Conservation (phyloP, 2,888 invertebrate species). For the Glyphotaelius pellucidus region DNA sequence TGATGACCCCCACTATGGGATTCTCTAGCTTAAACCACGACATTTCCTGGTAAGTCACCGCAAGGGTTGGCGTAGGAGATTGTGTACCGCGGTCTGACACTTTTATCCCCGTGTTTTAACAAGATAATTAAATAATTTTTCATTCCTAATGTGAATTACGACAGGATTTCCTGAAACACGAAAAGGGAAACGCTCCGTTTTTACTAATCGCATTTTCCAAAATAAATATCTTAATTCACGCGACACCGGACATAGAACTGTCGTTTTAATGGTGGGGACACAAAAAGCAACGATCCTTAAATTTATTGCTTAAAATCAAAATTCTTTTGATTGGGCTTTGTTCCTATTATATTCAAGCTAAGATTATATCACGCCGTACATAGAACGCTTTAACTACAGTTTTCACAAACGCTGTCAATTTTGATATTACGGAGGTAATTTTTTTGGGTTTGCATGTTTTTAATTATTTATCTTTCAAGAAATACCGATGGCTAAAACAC, state of each 20-base stretch:
- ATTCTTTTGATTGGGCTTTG: not conserved
- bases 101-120: not conserved
- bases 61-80: not conserved
- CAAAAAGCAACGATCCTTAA: not conserved
- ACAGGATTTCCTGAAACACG: not conserved
- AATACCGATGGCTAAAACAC: too few species aligned
- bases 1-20: not conserved
- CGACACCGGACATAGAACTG: not conserved
- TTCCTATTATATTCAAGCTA: too few species aligned
- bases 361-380: too few species aligned
- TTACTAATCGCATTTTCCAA: conserved; percentile 2
- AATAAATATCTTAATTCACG: conserved; percentile 2
- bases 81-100: not conserved
- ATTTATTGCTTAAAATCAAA: not conserved
- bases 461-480: too few species aligned
- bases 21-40: not conserved
- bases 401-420: too few species aligned
- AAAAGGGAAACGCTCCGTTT: not conserved
- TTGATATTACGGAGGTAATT: too few species aligned
- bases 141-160: not conserved
- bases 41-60: not conserved
- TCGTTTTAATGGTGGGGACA: not conserved
- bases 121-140: not conserved
- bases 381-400: too few species aligned
- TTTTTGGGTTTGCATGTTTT: too few species aligned